These are phyloP conservation scores for Mesopsocus fuscifrons DNA, from an alignment of 2,888 invertebrate genomes.

Conservation along the genomic window DNA sequence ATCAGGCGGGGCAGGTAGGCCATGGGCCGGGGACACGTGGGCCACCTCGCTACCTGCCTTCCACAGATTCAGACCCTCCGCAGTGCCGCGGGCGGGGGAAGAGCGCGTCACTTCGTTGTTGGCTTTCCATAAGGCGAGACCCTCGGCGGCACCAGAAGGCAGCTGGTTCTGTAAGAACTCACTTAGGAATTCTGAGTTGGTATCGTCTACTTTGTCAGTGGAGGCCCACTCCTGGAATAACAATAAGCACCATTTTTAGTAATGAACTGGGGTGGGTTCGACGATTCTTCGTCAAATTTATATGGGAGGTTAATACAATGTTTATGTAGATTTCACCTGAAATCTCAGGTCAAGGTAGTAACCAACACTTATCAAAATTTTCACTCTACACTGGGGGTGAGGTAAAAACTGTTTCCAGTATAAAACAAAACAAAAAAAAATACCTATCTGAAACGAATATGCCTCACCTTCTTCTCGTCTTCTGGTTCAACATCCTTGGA, in stretches of 20 bases:
- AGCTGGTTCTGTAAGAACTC: background rate
- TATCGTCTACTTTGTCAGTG: background rate
- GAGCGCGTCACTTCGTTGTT: background rate
- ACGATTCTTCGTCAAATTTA: too few relatives aligned
- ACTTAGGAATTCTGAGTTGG: constrained; percentile 4
- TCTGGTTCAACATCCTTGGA: constrained; percentile 4
- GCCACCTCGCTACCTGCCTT: background rate
- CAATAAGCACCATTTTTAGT: too few relatives aligned
- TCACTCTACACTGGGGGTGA: too few relatives aligned
- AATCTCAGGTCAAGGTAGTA: too few relatives aligned
- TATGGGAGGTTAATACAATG: too few relatives aligned
- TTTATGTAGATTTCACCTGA: too few relatives aligned
- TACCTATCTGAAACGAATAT: too few relatives aligned
- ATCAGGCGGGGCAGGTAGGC: background rate
- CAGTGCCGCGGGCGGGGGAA: background rate
- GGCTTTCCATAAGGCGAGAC: background rate
- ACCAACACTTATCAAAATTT: too few relatives aligned
- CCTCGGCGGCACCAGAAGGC: background rate
- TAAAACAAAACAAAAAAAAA: too few relatives aligned
- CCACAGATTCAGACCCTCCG: background rate
- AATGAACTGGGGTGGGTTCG: too few relatives aligned
- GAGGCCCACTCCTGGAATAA: background rate
- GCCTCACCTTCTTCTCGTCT: background rate
- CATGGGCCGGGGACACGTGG: background rate
- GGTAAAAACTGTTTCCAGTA: too few relatives aligned